phyloP scores from a whole-genome alignment of 2,888 invertebrate species.

The Netelia inedita region DNA sequence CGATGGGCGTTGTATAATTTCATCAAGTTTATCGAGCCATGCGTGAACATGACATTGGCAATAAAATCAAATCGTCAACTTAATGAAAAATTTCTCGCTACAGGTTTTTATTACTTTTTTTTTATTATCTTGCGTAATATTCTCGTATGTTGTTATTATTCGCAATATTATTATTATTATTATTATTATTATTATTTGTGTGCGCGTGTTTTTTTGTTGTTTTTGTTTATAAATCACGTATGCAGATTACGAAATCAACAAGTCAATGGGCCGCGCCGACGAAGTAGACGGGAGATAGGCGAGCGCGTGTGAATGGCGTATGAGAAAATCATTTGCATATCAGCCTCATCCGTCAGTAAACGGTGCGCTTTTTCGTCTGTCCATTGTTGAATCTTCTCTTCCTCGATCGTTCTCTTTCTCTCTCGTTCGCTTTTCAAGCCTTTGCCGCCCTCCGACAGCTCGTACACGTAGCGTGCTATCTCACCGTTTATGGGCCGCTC shows the following conservation, averaged over 20 bases:
- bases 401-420: slow-evolving; percentile 30
- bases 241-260: slow-evolving; percentile 69
- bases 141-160: too few relatives aligned
- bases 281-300: slow-evolving; percentile 33
- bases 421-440: slow-evolving; percentile 43
- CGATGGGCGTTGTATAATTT: too few relatives aligned
- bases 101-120: too few relatives aligned
- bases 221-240: too few relatives aligned
- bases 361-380: slow-evolving; percentile 65
- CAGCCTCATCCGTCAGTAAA: slow-evolving; percentile 70
- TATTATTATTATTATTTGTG: too few relatives aligned
- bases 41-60: neutral
- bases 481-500: slow-evolving; percentile 45
- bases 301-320: slow-evolving; percentile 74
- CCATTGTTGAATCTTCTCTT: slow-evolving; percentile 44
- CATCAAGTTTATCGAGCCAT: neutral
- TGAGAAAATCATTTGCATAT: slow-evolving; percentile 76
- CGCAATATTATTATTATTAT: too few relatives aligned
- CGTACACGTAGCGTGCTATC: slow-evolving; percentile 31
- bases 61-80: neutral
- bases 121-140: too few relatives aligned
- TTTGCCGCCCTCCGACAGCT: slow-evolving; percentile 5
- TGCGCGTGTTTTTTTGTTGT: too few relatives aligned
- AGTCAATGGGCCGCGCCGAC: slow-evolving; percentile 72
- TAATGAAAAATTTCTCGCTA: neutral